phyloP scores from a whole-genome alignment of 2,797 vertebrate species.

The Spinus olivaceus region DNA sequence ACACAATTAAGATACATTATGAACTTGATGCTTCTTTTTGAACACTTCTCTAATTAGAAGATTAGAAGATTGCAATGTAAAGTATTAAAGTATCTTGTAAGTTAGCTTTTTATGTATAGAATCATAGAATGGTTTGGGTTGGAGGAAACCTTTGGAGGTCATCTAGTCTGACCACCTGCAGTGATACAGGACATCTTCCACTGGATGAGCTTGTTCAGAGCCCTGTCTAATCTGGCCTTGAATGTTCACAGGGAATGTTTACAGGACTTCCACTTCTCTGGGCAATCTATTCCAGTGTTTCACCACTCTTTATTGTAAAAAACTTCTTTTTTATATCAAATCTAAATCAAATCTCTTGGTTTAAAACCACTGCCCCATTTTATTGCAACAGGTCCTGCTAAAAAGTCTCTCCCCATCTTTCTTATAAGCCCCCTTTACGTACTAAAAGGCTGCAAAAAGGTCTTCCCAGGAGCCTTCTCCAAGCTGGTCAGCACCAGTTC shows the following conservation, averaged over 20 bases:
- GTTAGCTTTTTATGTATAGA: background rate
- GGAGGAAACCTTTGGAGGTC: background rate
- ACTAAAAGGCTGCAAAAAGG: background rate
- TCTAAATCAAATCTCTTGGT: background rate
- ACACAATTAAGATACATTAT: rapidly evolving
- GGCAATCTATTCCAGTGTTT: background rate
- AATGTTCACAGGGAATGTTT: background rate
- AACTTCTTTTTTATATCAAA: background rate
- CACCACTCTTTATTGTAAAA: background rate
- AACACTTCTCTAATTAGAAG: background rate
- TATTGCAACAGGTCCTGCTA: background rate
- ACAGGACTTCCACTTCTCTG: background rate
- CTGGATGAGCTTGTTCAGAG: background rate
- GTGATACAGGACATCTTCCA: background rate
- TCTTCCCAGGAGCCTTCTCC: background rate
- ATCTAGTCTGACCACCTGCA: background rate
- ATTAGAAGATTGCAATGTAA: background rate
- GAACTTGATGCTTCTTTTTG: background rate
- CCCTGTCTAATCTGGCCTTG: background rate
- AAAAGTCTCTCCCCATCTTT: background rate
- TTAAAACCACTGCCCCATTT: background rate
- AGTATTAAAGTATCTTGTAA: background rate
- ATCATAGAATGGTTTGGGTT: background rate
- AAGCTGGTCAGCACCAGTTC: background rate
- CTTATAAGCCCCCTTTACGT: rapidly evolving